A percentile compares a stretch with the other conserved stretches of the same genome.
Conservation (phyloP, 2,888 invertebrate species). For the Ethmia dodecea region DNA sequence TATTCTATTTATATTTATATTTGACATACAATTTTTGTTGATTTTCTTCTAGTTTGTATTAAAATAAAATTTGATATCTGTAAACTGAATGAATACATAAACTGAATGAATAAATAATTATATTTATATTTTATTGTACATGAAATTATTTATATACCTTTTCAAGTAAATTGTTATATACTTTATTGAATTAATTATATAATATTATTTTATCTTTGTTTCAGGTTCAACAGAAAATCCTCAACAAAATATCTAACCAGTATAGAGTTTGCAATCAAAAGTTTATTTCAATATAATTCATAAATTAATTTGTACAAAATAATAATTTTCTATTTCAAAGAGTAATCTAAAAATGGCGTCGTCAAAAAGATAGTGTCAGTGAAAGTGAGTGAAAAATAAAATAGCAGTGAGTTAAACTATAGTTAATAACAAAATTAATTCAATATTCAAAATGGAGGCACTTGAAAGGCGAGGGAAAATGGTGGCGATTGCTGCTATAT, state of each 20-base stretch:
- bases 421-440: constrained; percentile 14
- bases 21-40: no score
- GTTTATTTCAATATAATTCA: neutral
- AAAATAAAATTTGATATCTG: no score
- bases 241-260: neutral
- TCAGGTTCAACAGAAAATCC: constrained; percentile 2
- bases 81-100: no score
- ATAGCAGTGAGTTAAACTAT: constrained; percentile 1
- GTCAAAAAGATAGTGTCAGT: constrained; percentile 11
- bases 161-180: no score
- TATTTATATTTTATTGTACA: no score
- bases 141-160: no score
- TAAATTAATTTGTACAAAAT: neutral
- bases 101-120: no score
- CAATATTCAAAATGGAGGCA: constrained; percentile 57
- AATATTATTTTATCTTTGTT: constrained; percentile 8
- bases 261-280: neutral
- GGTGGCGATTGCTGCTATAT: constrained; percentile 36
- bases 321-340: neutral
- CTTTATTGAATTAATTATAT: no score
- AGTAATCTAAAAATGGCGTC: constrained; percentile 4
- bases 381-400: constrained; percentile 2
- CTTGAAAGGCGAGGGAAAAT: constrained; percentile 54
- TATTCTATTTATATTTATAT: no score
- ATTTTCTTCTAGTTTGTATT: no score